Base-by-base conservation (phyloP, 2,888 invertebrate species). In the Melanophora roralis region DNA sequence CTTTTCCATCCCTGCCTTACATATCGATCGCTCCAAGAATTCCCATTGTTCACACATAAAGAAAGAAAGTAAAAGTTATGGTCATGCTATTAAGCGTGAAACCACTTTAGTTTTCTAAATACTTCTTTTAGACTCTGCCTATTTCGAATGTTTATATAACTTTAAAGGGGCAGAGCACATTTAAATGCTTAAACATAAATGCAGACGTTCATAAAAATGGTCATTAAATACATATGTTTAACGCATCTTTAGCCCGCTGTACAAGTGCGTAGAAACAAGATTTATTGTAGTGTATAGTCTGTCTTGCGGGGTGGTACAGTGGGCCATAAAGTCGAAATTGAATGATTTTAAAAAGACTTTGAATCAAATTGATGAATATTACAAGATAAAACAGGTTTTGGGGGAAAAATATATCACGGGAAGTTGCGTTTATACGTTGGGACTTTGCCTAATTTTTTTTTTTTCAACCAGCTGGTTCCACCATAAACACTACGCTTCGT, bases 31-130 rank as follows among this genome's bases (percentile, higher is more conserved):
- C 8, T 14, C 12, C 21, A 47, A 62, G 45, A 45, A 45, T 45
- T 45, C 9, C 45, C 45, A 45, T 1, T 19, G 9, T 45, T 45
- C 8, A 16, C 19, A 45, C 2, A 43, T 14, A 43, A 40, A 49
- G 45, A 45, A 34, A 16, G 47, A 69, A 69, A 69, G 69, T 69
- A 69, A 69, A 59, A 59, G 59, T 59, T 69, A 38, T 59, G 59
- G 21, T 23, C 32, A 43, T 32, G n/a, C 38, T 14, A 19, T 49
- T 16, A 49, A 27, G 7, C 6, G 21, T 34, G 8, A 57, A 38
- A 23, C 8, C 23, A 59, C 23, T 59, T 40, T 34, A 23, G 32
- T 59, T 57, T 59, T 59, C 40, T 59, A 59, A 14, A 59, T 23
- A 59, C 5, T 59, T 40, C 57, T 59, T 23, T n/a, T n/a, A n/a